phyloP scores from a whole-genome alignment of 2,888 invertebrate species.

The Thumatha senex region DNA sequence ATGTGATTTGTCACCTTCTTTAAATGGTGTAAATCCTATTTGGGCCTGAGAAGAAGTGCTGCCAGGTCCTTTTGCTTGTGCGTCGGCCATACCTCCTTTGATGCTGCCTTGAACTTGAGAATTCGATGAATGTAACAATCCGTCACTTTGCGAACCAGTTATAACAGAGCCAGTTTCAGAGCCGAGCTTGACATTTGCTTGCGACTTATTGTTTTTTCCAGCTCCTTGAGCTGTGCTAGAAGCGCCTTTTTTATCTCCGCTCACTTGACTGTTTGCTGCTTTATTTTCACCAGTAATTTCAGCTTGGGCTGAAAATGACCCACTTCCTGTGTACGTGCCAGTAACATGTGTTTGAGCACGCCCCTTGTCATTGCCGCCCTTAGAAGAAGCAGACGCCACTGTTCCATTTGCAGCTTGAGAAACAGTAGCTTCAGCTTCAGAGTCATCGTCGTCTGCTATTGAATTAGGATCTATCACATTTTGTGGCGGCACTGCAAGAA shows the following conservation, averaged over 20 bases:
- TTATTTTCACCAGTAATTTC: conserved; percentile 89
- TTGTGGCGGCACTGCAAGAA: conserved; percentile 61
- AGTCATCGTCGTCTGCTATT: conserved; percentile 85
- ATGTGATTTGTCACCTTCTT: conserved; percentile 83
- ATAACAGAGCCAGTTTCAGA: conserved; percentile 90
- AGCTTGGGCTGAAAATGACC: conserved; percentile 92
- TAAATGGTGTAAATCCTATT: conserved; percentile 91
- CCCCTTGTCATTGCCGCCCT: conserved; percentile 89
- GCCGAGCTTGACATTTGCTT: conserved; percentile 89
- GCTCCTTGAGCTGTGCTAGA: conserved; percentile 89
- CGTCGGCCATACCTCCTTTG: conserved; percentile 93
- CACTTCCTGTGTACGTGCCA: conserved; percentile 90
- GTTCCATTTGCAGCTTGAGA: conserved; percentile 84
- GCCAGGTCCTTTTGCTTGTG: conserved; percentile 92
- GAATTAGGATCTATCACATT: conserved; percentile 69
- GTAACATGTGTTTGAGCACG: conserved; percentile 92
- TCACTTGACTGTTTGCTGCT: conserved; percentile 87
- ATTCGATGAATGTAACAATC: conserved; percentile 89
- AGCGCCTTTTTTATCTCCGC: conserved; percentile 89
- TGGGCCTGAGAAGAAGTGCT: conserved; percentile 95
- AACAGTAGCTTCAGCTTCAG: conserved; percentile 88
- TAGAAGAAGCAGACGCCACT: conserved; percentile 89
- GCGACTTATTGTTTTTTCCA: conserved; percentile 89
- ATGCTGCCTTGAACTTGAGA: conserved; percentile 91
- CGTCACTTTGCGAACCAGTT: conserved; percentile 90